phyloP scores from a whole-genome alignment of 2,888 invertebrate genomes.

The Stenodema calcarata region DNA sequence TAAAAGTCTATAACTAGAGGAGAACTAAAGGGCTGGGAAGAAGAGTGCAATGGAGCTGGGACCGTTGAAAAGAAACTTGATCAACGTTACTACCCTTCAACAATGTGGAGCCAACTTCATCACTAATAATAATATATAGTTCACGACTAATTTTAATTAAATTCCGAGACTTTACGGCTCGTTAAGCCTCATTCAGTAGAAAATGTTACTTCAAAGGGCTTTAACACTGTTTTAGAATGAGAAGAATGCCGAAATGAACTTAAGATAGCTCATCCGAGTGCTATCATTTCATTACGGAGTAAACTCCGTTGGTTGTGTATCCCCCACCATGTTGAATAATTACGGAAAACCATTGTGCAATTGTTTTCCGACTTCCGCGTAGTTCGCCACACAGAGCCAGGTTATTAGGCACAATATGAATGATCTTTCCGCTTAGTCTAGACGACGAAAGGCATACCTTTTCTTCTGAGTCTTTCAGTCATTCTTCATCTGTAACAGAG shows the following conservation, averaged over 20 bases:
- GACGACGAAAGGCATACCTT: constrained; percentile 11
- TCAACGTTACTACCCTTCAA: neutral
- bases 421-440: no score
- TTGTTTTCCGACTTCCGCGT: no score
- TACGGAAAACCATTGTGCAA: no score
- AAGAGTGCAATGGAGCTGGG: neutral
- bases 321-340: no score
- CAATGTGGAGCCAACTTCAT: neutral
- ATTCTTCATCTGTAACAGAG: constrained; percentile 42
- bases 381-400: no score
- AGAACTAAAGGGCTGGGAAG: neutral
- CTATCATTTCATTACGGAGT: neutral
- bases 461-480: constrained; percentile 27
- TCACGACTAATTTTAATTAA: neutral
- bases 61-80: neutral
- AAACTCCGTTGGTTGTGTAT: no score
- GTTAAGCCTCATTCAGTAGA: neutral
- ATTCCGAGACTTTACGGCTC: neutral
- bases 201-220: neutral
- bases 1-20: neutral
- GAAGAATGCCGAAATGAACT: neutral
- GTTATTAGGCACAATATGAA: no score
- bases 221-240: neutral
- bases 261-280: neutral
- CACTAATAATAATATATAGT: neutral